phyloP scores from a whole-genome alignment of 2,113 vertebrate species.

The Maylandia zebra region DNA sequence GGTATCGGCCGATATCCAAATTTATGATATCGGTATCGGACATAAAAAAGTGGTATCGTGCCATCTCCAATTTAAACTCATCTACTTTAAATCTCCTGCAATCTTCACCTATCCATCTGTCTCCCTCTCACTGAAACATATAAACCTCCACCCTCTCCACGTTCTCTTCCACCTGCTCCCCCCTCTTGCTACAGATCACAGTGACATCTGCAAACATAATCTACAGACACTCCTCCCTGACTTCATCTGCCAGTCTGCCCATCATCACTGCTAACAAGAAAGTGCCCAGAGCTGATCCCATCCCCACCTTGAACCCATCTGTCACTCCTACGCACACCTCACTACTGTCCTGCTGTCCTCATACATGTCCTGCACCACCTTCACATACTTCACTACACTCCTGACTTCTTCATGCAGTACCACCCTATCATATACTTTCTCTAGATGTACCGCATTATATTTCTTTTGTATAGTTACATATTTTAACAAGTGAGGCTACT shows the following conservation, averaged over 20 bases:
- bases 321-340: background rate
- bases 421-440: background rate
- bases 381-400: background rate
- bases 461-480: background rate
- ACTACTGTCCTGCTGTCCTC: background rate
- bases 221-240: background rate
- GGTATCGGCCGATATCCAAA: background rate
- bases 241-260: background rate
- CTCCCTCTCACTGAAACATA: background rate
- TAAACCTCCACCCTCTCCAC: background rate
- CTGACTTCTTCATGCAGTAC: background rate
- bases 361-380: background rate
- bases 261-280: background rate
- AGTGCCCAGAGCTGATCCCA: background rate
- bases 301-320: background rate
- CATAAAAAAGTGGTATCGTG: background rate
- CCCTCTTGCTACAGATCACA: rapidly evolving
- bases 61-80: background rate
- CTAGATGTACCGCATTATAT: background rate
- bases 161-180: background rate
- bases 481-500: background rate
- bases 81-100: background rate
- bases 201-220: background rate
- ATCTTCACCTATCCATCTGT: background rate
- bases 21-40: rapidly evolving